phyloP scores from a whole-genome alignment of 2,888 invertebrate species.

The Cenopis cana region DNA sequence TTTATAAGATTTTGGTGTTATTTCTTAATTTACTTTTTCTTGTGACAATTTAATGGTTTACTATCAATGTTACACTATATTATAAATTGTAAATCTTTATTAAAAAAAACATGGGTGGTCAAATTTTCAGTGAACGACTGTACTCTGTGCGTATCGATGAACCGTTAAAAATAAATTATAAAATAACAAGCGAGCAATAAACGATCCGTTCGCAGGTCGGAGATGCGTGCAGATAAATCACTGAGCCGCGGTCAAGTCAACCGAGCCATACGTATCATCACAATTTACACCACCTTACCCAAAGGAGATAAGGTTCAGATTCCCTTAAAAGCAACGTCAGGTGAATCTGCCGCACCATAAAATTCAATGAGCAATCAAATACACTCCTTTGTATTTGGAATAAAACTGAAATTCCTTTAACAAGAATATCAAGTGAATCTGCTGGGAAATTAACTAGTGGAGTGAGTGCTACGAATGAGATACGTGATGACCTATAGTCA shows the following conservation, averaged over 20 bases:
- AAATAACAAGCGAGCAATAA: constrained; percentile 83
- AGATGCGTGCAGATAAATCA: constrained; percentile 83
- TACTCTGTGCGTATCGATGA: constrained; percentile 73
- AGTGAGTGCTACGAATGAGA: constrained; percentile 72
- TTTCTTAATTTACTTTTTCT: no score
- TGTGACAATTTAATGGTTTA: no score
- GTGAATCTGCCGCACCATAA: constrained; percentile 11
- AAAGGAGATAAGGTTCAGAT: neutral
- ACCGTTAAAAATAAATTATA: constrained; percentile 85
- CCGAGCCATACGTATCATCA: constrained; percentile 9
- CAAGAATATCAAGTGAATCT: constrained; percentile 9
- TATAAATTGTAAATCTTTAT: no score
- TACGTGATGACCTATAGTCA: constrained; percentile 62
- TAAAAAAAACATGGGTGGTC: constrained; percentile 19
- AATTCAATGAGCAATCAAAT: constrained; percentile 1
- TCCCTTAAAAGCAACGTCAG: constrained; percentile 2
- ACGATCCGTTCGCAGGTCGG: constrained; percentile 81
- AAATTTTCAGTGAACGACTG: constrained; percentile 8
- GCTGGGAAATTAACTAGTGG: constrained; percentile 23
- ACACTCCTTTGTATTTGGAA: neutral
- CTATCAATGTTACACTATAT: no score
- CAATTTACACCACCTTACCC: constrained; percentile 8
- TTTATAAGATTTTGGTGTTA: no score
- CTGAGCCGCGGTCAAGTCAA: constrained; percentile 52
- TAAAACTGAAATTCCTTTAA: constrained; percentile 9